These are phyloP conservation scores for Acrobasis repandana DNA, from an alignment of 2,888 invertebrate genomes.

Conservation along the genomic window DNA sequence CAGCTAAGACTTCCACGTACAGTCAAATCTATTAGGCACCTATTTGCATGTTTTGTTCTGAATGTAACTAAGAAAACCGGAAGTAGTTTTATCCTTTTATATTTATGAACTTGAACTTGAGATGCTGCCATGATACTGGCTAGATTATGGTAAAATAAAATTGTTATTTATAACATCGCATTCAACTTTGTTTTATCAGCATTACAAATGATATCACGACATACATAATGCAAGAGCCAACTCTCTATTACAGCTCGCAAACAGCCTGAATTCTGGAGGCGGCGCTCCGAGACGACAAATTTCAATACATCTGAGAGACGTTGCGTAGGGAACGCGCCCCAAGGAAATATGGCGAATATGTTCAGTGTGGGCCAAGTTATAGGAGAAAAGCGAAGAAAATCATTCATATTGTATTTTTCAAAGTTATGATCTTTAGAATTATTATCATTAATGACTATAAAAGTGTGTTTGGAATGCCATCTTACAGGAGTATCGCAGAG, in stretches of 20 bases:
- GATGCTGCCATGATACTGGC: neutral
- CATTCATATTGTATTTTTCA: too few relatives aligned
- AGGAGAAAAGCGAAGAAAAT: neutral
- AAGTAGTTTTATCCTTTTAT: too few relatives aligned
- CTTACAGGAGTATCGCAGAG: too few relatives aligned
- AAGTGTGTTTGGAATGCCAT: too few relatives aligned
- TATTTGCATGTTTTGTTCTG: too few relatives aligned
- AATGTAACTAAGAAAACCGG: too few relatives aligned
- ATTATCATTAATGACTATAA: too few relatives aligned
- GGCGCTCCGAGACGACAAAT: slow-evolving; percentile 68
- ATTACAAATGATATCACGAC: slow-evolving; percentile 10
- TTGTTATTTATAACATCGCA: neutral
- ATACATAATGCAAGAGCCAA: slow-evolving; percentile 39
- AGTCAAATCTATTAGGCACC: too few relatives aligned
- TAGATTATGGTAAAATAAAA: neutral
- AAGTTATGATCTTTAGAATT: too few relatives aligned
- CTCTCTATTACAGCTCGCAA: slow-evolving; percentile 44
- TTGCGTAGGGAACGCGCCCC: slow-evolving; percentile 53
- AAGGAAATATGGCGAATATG: slow-evolving; percentile 56
- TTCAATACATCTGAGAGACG: slow-evolving; percentile 64
- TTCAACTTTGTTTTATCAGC: neutral
- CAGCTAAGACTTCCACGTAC: too few relatives aligned
- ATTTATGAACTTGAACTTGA: too few relatives aligned
- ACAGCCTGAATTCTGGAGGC: slow-evolving; percentile 45
- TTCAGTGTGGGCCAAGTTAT: slow-evolving; percentile 41